Evolutionary conservation across 2,797 vertebrate species (phyloP), one percentile per base, ranked within the genome.

Genomic region (Parauchenoglanis ngamensis): DNA sequence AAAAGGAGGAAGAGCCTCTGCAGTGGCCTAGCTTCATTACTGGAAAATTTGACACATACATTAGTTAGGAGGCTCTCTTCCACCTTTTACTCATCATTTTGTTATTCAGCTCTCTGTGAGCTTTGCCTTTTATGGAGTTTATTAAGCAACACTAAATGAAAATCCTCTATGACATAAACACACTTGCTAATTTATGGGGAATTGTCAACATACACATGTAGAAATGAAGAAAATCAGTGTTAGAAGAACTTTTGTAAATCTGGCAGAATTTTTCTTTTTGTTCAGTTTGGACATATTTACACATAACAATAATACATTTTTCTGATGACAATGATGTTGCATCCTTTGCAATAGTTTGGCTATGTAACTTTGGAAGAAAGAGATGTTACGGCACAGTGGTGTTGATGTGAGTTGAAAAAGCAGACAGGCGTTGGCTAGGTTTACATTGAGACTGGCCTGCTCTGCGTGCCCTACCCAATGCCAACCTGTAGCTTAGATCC

Each of bases 401-500:
- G 84, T 13, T 49, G 49, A 83, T 83, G 35, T 78, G 4, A 35
- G 77, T 87, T 84, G 67, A n/a, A 78, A 40, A 75, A 21, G 56
- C 87, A 56, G 81, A 83, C 86, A 89, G 90, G 87, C 75, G 73
- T 92, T 15, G 13, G 35, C 84, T 86, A 59, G 77, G 25, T 88
- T 91, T 90, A 83, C 83, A 91, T 56, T 85, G 87, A 78, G 28
- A 68, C 56, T 44, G 31, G 67, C 46, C 78, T 63, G 78, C 56
- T 87, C 70, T 15, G 80, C 87, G 89, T 86, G 59, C 76, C 65
- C 87, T 89, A 87, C 91, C 80, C 86, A 78, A 91, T 90, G 67
- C 54, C 86, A 70, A 77, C 73, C 84, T 90, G 89, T 86, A 88
- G 61, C 72, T 87, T 85, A 92, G 89, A 91, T 84, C 87, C 90